phyloP scores from a whole-genome alignment of 2,797 vertebrate species.

The Choloepus didactylus region DNA sequence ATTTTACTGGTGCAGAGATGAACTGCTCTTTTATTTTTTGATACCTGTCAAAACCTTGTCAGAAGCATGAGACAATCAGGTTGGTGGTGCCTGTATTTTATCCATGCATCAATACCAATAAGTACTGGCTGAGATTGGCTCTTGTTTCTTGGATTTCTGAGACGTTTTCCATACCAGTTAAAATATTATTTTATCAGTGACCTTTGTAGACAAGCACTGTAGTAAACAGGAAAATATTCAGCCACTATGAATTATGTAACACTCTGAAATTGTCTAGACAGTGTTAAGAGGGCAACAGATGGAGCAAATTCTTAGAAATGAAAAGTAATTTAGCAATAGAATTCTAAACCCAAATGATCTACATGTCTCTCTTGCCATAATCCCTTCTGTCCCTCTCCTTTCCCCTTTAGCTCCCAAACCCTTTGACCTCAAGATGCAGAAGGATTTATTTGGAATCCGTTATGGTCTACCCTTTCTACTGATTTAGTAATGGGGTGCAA shows the following conservation, averaged over 20 bases:
- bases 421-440: not conserved
- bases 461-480: not conserved
- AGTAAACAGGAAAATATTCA: slow-evolving; percentile 73
- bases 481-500: not conserved
- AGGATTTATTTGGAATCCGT: not conserved
- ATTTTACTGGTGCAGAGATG: not conserved
- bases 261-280: slow-evolving; percentile 76
- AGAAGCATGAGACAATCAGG: not conserved
- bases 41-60: slow-evolving; percentile 30
- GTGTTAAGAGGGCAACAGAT: slow-evolving; percentile 47
- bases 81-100: not conserved
- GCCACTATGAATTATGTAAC: slow-evolving; percentile 73
- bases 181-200: slow-evolving; percentile 74
- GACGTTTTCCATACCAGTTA: slow-evolving; percentile 67
- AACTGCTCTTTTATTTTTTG: not conserved
- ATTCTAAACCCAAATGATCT: not conserved
- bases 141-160: slow-evolving; percentile 56
- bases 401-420: not conserved
- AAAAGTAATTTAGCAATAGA: slow-evolving; percentile 32
- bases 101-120: not conserved
- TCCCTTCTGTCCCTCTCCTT: not conserved
- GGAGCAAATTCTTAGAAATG: slow-evolving; percentile 63
- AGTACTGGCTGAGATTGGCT: not conserved
- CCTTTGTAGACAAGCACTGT: slow-evolving; percentile 71
- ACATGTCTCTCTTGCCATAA: not conserved